Evolutionary conservation across 2,888 invertebrate species (phyloP), one percentile per base, ranked within the genome.

Genomic region (Apotomis turbidana): DNA sequence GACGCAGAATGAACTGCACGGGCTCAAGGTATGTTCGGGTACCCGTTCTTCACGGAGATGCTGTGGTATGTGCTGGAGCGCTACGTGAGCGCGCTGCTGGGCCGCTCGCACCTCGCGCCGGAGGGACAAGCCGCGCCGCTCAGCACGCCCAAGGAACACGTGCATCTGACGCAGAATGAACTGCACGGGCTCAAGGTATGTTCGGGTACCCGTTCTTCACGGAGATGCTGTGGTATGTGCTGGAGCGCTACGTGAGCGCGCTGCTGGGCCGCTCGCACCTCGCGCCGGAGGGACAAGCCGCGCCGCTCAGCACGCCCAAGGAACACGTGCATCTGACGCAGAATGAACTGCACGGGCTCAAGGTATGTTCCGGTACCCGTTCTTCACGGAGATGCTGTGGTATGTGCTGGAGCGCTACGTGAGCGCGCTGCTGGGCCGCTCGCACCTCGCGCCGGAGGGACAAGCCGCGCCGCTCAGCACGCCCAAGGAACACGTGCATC

Each of bases 331-430:
- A 97, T 84, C 93, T 97, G 36, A 97, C 97, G 0, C 96, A 97
- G 78, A 95, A 95, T 74, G 97, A 97, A 85, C 87, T 97, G 63
- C 97, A 97, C 78, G 97, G 97, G 0, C 41, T 41, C 41, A 41
- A 41, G 41, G 41, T 41, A 41, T 6, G 41, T 41, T 6, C 41
- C 41, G 41, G 41, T 6, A 41, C 41, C 41, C 99, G 0, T 99
- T 99, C 93, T 99, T 98, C 91, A 98, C 98, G 12, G 99, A 99
- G 93, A 98, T 99, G 97, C 93, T 98, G 74, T 99, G 99, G 99
- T 99, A 99, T 91, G 98, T 99, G 55, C 91, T 99, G 78, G 98
- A 98, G 81, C 95, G 98, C 57, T 99, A 99, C 89, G 97, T 99
- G 51, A 95, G 96, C 79, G 97, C 97, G 71, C 90, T 99, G 67